Evolutionary conservation across 2,888 invertebrate genomes (phyloP).

Genomic region (Miltochrista miniata): DNA sequence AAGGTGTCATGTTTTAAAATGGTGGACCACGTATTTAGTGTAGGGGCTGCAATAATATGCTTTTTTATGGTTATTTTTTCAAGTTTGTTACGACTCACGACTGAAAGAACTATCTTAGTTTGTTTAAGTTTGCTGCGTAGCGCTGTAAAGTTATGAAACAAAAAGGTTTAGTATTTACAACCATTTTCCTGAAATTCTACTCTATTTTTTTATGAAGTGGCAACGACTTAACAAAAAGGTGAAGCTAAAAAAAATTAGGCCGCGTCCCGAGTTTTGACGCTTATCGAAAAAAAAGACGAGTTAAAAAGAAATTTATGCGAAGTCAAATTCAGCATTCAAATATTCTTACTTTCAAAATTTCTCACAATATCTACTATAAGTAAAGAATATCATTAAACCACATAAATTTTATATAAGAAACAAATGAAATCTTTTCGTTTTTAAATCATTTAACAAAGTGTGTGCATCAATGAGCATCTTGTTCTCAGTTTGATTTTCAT

Average conservation of each 20-base stretch:
- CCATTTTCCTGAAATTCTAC: too few species aligned
- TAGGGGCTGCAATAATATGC: conserved; percentile 17
- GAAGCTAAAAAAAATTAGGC: too few species aligned
- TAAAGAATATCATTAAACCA: not conserved
- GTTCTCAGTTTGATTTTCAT: conserved; percentile 41
- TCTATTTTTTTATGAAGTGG: too few species aligned
- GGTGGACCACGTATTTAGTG: conserved; percentile 34
- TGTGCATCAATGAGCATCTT: not conserved
- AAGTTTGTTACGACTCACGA: conserved; percentile 14
- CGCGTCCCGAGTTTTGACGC: too few species aligned
- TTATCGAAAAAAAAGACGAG: too few species aligned
- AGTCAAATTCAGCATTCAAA: too few species aligned
- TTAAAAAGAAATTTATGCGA: too few species aligned
- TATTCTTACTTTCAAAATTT: too few species aligned
- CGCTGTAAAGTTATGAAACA: not conserved
- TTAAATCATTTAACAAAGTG: not conserved
- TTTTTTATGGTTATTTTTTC: conserved; percentile 28
- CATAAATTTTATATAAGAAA: not conserved
- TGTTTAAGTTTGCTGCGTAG: not conserved
- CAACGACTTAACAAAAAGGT: too few species aligned
- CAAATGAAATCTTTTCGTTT: not conserved
- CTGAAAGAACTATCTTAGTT: not conserved
- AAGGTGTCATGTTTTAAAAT: conserved; percentile 34
- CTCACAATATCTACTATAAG: too few species aligned
- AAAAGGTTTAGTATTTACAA: not conserved